Percentiles rank a stretch among this genome's conserved stretches.
Conservation (phyloP, 2,797 vertebrate species). For the Molothrus ater region DNA sequence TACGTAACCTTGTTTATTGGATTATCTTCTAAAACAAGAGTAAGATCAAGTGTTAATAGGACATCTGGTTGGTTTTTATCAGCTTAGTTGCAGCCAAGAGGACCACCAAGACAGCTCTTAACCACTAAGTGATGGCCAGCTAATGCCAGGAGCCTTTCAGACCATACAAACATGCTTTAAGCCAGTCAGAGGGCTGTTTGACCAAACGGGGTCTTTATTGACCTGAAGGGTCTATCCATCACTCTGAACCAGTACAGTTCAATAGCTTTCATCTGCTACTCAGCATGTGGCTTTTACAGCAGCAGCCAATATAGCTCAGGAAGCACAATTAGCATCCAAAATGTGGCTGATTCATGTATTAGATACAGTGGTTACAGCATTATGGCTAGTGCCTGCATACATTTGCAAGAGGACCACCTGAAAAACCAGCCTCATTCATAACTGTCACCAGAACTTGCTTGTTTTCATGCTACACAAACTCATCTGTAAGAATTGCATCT, state of each 20-base stretch:
- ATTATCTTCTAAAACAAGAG: conserved; percentile 40
- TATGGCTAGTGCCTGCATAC: neutral
- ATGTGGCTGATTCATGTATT: neutral
- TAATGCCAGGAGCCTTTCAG: conserved; percentile 14
- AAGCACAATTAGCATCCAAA: conserved; percentile 34
- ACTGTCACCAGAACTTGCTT: conserved; percentile 35
- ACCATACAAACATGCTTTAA: neutral
- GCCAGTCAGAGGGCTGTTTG: neutral
- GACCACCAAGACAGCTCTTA: conserved; percentile 36
- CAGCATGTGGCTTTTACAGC: neutral
- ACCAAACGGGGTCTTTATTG: conserved; percentile 2
- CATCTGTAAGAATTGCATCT: conserved; percentile 18
- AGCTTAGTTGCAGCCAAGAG: conserved; percentile 40
- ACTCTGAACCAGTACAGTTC: conserved; percentile 30
- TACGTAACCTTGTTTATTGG: conserved; percentile 54
- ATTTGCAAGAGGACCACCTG: neutral
- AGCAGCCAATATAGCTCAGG: neutral
- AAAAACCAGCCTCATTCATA: conserved; percentile 17
- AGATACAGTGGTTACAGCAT: conserved; percentile 33
- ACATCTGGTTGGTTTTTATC: conserved; percentile 50
- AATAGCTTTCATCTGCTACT: conserved; percentile 42
- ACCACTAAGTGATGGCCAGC: neutral
- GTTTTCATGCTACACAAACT: conserved; percentile 33
- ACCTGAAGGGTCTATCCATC: conserved; percentile 36
- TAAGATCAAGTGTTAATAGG: conserved; percentile 33